These are phyloP conservation scores for Xenus cinereus DNA, from an alignment of 2,113 vertebrate species.

Conservation along the genomic window DNA sequence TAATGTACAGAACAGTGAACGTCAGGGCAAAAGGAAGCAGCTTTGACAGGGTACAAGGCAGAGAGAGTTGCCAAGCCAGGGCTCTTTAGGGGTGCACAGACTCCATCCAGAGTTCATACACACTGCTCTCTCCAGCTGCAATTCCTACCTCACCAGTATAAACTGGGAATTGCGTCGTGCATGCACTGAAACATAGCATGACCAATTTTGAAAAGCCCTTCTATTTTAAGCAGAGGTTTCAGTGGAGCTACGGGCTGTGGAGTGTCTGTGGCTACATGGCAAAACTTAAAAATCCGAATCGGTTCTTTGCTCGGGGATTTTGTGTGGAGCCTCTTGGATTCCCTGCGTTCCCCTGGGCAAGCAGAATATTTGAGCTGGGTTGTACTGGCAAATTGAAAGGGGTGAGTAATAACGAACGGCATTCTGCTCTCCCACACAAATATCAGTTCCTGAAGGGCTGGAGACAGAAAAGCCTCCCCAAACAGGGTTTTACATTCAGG, in stretches of 20 bases:
- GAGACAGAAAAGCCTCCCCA: neutral
- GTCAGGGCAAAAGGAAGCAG: neutral
- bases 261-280: neutral
- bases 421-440: neutral
- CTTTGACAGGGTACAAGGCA: neutral
- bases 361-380: neutral
- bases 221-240: neutral
- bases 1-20: neutral
- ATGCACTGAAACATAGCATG: neutral
- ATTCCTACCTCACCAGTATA: neutral
- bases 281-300: neutral
- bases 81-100: neutral
- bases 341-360: neutral
- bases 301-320: neutral
- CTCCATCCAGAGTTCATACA: neutral
- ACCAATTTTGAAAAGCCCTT: neutral
- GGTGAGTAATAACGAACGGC: neutral
- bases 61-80: neutral
- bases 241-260: neutral
- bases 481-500: neutral
- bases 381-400: neutral
- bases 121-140: neutral
- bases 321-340: neutral
- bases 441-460: neutral
- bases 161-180: neutral